These are phyloP conservation scores for Neotoma lepida DNA, from an alignment of 2,113 vertebrate genomes.

Conservation along the genomic window DNA sequence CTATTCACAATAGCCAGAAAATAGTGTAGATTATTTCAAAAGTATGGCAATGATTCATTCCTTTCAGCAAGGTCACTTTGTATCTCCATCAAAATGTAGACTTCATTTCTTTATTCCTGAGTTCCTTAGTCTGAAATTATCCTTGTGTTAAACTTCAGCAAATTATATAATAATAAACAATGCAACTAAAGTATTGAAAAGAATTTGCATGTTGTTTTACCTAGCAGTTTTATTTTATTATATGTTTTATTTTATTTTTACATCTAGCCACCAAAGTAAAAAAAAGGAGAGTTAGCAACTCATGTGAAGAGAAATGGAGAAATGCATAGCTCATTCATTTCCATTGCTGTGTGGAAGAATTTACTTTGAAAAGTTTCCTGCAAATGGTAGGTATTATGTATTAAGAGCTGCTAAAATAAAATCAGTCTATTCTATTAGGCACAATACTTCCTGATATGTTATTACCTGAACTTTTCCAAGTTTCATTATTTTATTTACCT, in stretches of 20 bases:
- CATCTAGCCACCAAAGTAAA: neutral
- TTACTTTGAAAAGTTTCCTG: neutral
- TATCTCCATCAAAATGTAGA: neutral
- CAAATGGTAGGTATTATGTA: neutral
- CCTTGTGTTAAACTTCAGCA: neutral
- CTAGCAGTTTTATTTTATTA: neutral
- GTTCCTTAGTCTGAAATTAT: neutral
- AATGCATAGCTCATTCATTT: neutral
- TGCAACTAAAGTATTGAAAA: neutral
- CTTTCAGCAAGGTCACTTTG: neutral
- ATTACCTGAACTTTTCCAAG: conserved; percentile 3
- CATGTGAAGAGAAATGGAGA: conserved; percentile 8
- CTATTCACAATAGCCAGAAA: neutral
- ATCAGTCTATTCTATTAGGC: neutral
- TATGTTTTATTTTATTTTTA: neutral
- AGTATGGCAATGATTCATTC: neutral
- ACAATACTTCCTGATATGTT: neutral
- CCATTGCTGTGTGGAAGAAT: neutral
- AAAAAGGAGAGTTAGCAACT: neutral
- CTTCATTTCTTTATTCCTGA: neutral
- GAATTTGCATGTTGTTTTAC: neutral
- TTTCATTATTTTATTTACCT: neutral
- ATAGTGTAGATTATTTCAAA: conserved; percentile 7
- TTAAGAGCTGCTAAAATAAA: neutral
- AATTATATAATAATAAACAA: conserved; percentile 39